A percentile compares a stretch with the other conserved stretches of the same genome.
phyloP scores from a whole-genome alignment of 2,888 invertebrate genomes.

The Aradus depressus region DNA sequence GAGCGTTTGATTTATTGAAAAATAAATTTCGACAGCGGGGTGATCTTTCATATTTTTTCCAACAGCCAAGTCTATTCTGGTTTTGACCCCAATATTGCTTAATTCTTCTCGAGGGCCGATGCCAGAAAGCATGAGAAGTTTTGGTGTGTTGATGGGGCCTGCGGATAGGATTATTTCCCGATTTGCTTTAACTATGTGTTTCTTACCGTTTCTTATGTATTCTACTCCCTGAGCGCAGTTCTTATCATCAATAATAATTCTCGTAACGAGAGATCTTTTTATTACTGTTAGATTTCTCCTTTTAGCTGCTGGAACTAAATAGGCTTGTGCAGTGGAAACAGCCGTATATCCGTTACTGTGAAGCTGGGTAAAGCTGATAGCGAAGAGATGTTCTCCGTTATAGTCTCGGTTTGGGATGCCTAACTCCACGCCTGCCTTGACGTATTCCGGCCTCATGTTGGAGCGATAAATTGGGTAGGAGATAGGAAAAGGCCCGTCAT shows the following conservation, averaged over 20 bases:
- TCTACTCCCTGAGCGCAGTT: conserved; percentile 48
- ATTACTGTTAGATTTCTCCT: conserved; percentile 37
- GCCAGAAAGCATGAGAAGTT: conserved; percentile 47
- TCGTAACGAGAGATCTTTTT: conserved; percentile 28
- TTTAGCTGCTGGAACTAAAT: conserved; percentile 35
- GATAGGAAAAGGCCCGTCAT: conserved; percentile 36
- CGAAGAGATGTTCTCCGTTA: conserved; percentile 36
- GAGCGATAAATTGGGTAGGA: conserved; percentile 35
- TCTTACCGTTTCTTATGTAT: conserved; percentile 53
- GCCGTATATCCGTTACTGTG: conserved; percentile 28
- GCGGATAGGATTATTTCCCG: conserved; percentile 43
- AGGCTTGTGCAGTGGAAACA: conserved; percentile 37
- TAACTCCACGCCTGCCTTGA: conserved; percentile 35
- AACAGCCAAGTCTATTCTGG: conserved; percentile 34
- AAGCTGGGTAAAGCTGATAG: conserved; percentile 37
- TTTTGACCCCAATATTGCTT: conserved; percentile 32
- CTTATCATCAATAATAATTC: conserved; percentile 6
- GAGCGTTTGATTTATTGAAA: conserved; percentile 67
- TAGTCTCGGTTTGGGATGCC: conserved; percentile 35
- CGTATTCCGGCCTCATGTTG: conserved; percentile 35
- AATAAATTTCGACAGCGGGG: conserved; percentile 42
- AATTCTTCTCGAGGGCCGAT: conserved; percentile 37
- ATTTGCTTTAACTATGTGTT: conserved; percentile 31
- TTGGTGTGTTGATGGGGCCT: conserved; percentile 47
- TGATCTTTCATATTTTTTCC: conserved; percentile 37